Percentiles rank a stretch among this genome's conserved stretches.
phyloP scores from a whole-genome alignment of 1,140 invertebrate species.

The Drosophila tristis region DNA sequence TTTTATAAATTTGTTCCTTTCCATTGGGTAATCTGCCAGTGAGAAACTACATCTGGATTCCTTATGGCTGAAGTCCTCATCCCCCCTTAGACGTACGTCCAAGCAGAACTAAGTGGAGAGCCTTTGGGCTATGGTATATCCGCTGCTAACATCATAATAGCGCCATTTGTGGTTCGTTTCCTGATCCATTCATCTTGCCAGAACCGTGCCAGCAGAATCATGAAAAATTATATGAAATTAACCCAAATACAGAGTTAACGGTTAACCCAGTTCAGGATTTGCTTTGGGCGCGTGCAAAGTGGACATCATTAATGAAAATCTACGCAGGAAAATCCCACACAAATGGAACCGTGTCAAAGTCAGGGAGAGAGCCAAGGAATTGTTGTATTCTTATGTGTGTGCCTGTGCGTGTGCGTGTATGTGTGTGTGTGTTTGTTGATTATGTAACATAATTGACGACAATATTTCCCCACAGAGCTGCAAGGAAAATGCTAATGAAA shows the following conservation, averaged over 20 bases:
- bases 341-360: slow-evolving; percentile 53
- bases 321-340: slow-evolving; percentile 36
- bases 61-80: no score
- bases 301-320: slow-evolving; percentile 69
- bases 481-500: slow-evolving; percentile 70
- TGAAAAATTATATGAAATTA: slow-evolving; percentile 53
- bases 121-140: slow-evolving; percentile 1
- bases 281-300: slow-evolving; percentile 55
- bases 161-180: slow-evolving; percentile 33
- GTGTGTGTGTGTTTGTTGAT: slow-evolving; percentile 27
- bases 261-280: slow-evolving; percentile 14
- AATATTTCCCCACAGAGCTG: slow-evolving; percentile 68
- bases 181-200: slow-evolving; percentile 38
- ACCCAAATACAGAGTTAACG: slow-evolving; percentile 53
- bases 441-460: slow-evolving; percentile 76
- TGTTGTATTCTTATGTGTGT: slow-evolving; percentile 19
- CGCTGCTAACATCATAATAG: slow-evolving; percentile 42
- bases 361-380: slow-evolving; percentile 39
- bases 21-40: no score
- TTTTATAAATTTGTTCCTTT: no score
- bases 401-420: no score
- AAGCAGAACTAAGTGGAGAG: no score
- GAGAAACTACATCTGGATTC: no score
- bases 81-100: no score
- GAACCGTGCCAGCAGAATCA: slow-evolving; percentile 16